Evolutionary conservation across 2,888 invertebrate genomes (phyloP).

Genomic region (Stictocephala bisonia): DNA sequence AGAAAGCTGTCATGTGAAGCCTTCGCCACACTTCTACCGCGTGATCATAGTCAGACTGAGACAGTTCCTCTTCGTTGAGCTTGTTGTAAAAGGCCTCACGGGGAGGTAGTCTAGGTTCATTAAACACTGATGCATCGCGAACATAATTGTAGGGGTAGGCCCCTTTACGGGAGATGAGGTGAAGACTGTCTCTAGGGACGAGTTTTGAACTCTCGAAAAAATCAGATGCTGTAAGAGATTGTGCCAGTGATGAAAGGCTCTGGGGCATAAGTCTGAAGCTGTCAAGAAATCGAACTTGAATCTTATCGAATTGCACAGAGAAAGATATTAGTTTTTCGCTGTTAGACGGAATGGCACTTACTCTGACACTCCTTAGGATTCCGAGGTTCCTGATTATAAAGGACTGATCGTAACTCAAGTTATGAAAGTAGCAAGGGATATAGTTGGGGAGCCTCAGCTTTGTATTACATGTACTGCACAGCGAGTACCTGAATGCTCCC

Average conservation of each 20-base stretch:
- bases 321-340: background rate
- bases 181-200: background rate
- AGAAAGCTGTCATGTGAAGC: slow-evolving; percentile 60
- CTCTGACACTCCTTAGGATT: background rate
- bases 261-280: background rate
- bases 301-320: background rate
- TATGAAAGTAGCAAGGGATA: background rate
- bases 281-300: background rate
- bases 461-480: background rate
- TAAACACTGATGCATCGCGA: slow-evolving; percentile 20
- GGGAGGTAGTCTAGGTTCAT: slow-evolving; percentile 54
- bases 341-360: background rate
- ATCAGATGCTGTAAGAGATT: background rate
- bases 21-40: slow-evolving; percentile 61
- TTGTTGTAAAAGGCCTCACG: slow-evolving; percentile 57
- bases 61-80: slow-evolving; percentile 54
- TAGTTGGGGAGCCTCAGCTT: background rate
- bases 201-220: slow-evolving; percentile 4
- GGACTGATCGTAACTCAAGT: background rate
- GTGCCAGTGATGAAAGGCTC: background rate
- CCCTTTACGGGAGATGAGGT: slow-evolving; percentile 31
- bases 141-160: slow-evolving; percentile 55
- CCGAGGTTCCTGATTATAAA: background rate
- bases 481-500: background rate
- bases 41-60: slow-evolving; percentile 60